These are phyloP conservation scores for Ptilonorhynchus violaceus DNA, from an alignment of 2,113 vertebrate genomes.

Conservation along the genomic window DNA sequence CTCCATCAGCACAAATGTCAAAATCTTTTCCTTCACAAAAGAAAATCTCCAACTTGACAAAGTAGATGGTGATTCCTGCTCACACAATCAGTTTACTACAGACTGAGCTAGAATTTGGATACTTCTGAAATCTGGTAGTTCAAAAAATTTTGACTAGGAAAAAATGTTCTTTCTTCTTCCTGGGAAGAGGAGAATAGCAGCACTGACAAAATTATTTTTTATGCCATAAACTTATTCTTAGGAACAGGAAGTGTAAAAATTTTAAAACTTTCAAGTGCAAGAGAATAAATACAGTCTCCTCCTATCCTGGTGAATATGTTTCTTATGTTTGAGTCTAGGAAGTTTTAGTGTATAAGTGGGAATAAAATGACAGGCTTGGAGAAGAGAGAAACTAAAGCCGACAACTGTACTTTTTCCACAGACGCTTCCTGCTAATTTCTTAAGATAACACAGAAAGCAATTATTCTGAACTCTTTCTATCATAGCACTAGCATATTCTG, in stretches of 20 bases:
- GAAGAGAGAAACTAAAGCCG: neutral
- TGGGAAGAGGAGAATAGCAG: neutral
- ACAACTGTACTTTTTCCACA: neutral
- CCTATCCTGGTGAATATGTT: neutral
- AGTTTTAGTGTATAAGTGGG: neutral
- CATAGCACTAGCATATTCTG: neutral
- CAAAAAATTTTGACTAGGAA: neutral
- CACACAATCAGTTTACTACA: neutral
- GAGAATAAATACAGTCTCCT: neutral
- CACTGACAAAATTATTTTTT: neutral
- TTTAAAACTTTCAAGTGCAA: neutral
- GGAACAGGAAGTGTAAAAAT: neutral
- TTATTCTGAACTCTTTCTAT: neutral
- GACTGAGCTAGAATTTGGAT: neutral
- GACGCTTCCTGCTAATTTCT: neutral
- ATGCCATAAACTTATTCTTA: neutral
- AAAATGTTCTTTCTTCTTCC: neutral
- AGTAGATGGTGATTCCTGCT: neutral
- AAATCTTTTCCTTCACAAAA: neutral
- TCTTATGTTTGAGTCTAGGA: neutral
- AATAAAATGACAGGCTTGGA: neutral
- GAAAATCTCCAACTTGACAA: neutral
- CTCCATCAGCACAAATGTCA: neutral
- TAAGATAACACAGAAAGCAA: neutral
- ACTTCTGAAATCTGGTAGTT: neutral